Percentiles rank a stretch among this genome's conserved stretches.
phyloP scores from a whole-genome alignment of 1,140 invertebrate genomes.

The Drosophila nannoptera region DNA sequence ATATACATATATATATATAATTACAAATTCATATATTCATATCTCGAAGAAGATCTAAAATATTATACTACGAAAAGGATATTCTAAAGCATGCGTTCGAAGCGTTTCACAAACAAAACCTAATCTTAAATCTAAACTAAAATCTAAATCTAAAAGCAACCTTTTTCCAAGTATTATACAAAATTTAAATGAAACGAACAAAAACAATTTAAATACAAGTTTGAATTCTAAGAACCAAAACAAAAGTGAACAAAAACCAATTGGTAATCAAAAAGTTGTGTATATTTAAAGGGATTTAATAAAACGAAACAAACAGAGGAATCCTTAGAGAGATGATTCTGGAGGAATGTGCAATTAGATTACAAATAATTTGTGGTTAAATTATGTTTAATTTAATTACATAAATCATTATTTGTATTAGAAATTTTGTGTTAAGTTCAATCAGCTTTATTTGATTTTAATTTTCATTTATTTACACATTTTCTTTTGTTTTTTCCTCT shows the following conservation, averaged over 20 bases:
- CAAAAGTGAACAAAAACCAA: conserved; percentile 33
- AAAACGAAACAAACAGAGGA: conserved; percentile 45
- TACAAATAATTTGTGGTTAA: conserved; percentile 30
- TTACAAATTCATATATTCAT: conserved; percentile 45
- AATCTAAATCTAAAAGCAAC: conserved; percentile 44
- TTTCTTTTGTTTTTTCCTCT: conserved; percentile 30
- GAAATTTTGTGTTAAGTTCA: neutral
- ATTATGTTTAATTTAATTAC: conserved; percentile 27
- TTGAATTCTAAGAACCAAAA: conserved; percentile 71
- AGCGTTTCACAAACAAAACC: conserved; percentile 65
- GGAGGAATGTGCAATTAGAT: neutral
- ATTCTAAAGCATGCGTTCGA: conserved; percentile 75
- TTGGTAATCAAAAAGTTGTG: conserved; percentile 76
- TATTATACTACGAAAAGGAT: conserved; percentile 44
- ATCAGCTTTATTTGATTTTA: conserved; percentile 1
- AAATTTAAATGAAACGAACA: conserved; percentile 32
- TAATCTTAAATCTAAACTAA: conserved; percentile 27
- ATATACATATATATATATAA: conserved; percentile 32
- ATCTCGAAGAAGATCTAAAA: conserved; percentile 29
- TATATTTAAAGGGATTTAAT: conserved; percentile 77
- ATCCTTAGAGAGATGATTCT: too few relatives aligned
- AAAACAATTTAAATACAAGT: conserved; percentile 32
- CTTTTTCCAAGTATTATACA: conserved; percentile 67
- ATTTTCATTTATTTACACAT: conserved; percentile 17
- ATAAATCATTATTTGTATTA: neutral